Evolutionary conservation across 1,140 invertebrate species (phyloP).

Genomic region (Ips typographus): DNA sequence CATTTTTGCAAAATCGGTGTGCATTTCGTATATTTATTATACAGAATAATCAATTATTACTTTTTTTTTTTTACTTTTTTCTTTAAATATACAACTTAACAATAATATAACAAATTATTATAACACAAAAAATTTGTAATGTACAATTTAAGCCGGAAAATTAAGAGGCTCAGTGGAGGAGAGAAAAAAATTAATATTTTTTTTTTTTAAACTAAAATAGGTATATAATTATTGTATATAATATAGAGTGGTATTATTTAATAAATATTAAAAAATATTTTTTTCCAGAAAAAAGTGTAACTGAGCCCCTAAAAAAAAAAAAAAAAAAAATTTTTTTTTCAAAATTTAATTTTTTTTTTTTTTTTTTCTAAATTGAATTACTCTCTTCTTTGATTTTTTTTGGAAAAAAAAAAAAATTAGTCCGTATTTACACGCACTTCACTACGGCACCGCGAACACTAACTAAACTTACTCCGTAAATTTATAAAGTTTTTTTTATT

Average conservation of each 20-base stretch:
- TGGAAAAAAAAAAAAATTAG: background rate
- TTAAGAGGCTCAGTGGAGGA: background rate
- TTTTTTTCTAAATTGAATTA: background rate
- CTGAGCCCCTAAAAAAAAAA: slow-evolving; percentile 25
- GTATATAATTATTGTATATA: slow-evolving; percentile 20
- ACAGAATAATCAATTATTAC: background rate
- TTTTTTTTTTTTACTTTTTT: background rate
- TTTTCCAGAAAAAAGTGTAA: slow-evolving; percentile 16
- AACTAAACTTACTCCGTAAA: slow-evolving; percentile 18
- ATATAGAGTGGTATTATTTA: slow-evolving; percentile 29
- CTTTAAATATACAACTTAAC: slow-evolving; percentile 46
- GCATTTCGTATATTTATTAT: slow-evolving; percentile 21
- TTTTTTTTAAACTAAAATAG: slow-evolving; percentile 27
- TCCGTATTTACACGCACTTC: slow-evolving; percentile 14
- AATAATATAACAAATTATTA: slow-evolving; percentile 32
- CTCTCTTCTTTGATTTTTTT: too few relatives aligned
- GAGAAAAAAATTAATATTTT: slow-evolving; percentile 19
- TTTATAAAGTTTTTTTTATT: slow-evolving; percentile 42
- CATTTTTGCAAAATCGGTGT: background rate
- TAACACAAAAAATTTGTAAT: slow-evolving; percentile 29
- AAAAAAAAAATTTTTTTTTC: slow-evolving; percentile 20
- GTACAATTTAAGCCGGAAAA: slow-evolving; percentile 19
- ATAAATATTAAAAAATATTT: slow-evolving; percentile 29
- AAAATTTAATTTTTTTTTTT: slow-evolving; percentile 5
- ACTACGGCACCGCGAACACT: slow-evolving; percentile 5